Conservation (phyloP, 1,140 invertebrate species). For the Drosophila gunungcola region DNA sequence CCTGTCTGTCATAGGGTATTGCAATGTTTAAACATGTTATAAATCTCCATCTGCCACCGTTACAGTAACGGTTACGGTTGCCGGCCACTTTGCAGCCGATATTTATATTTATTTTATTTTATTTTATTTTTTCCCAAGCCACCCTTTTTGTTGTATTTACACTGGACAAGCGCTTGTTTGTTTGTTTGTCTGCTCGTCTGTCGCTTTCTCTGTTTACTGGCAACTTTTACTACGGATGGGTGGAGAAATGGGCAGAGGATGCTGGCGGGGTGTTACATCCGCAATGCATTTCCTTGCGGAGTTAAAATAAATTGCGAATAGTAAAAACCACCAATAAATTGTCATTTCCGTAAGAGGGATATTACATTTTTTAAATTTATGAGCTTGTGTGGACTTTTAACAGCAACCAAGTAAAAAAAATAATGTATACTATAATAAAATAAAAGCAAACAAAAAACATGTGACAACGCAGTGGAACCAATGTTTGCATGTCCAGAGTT, state of each 20-base stretch:
- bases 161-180: constrained; percentile 61
- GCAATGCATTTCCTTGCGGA: constrained; percentile 84
- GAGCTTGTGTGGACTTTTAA: constrained; percentile 62
- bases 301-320: constrained; percentile 84
- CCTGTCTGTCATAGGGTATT: constrained; percentile 1
- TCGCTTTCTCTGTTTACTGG: constrained; percentile 71
- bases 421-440: constrained; percentile 4
- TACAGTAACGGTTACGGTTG: constrained; percentile 30
- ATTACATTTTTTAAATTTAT: constrained; percentile 84
- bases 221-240: constrained; percentile 64
- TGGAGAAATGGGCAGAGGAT: background rate
- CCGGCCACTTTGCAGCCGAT: constrained; percentile 78
- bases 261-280: constrained; percentile 66
- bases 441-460: constrained; percentile 1
- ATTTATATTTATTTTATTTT: constrained; percentile 82
- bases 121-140: constrained; percentile 27
- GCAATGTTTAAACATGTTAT: background rate
- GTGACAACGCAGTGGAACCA: constrained; percentile 37
- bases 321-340: constrained; percentile 84
- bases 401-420: constrained; percentile 15
- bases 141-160: constrained; percentile 64
- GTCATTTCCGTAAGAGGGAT: constrained; percentile 84
- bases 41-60: constrained; percentile 6
- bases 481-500: constrained; percentile 61
- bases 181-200: constrained; percentile 52